Conservation (phyloP, 2,888 invertebrate genomes). For the Chrysolina americana region DNA sequence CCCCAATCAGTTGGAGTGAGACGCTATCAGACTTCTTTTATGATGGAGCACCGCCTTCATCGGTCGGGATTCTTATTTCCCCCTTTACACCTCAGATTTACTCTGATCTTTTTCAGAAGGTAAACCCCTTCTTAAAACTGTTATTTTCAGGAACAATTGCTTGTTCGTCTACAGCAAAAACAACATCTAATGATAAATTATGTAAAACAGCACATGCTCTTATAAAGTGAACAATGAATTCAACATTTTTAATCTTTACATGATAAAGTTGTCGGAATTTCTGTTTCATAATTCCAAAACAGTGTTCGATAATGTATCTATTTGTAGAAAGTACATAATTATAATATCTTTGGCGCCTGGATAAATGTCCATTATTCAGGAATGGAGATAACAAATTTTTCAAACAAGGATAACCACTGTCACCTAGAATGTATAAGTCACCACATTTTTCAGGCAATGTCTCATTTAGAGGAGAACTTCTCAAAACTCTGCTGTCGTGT, state of each 20-base stretch:
- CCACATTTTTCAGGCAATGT: constrained; percentile 24
- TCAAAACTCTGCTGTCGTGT: neutral
- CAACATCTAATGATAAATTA: constrained; percentile 27
- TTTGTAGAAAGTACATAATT: neutral
- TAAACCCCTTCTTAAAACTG: no score
- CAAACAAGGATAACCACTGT: constrained; percentile 51
- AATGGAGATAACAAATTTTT: constrained; percentile 46
- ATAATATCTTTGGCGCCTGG: constrained; percentile 17
- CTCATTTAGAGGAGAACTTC: no score
- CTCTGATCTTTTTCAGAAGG: no score
- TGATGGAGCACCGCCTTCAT: no score
- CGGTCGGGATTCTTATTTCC: no score
- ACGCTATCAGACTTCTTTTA: no score
- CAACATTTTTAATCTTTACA: constrained; percentile 29
- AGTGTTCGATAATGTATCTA: constrained; percentile 16
- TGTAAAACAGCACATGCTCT: constrained; percentile 29
- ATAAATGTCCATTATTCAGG: constrained; percentile 42
- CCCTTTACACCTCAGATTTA: no score
- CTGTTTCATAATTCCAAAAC: constrained; percentile 34
- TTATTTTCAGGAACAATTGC: constrained; percentile 29
- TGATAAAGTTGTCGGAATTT: constrained; percentile 37
- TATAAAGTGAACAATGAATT: constrained; percentile 35
- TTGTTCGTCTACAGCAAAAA: constrained; percentile 6
- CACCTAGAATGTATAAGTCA: constrained; percentile 44
- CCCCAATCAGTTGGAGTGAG: no score